phyloP scores from a whole-genome alignment of 2,113 vertebrate genomes.

The Callospermophilus lateralis region DNA sequence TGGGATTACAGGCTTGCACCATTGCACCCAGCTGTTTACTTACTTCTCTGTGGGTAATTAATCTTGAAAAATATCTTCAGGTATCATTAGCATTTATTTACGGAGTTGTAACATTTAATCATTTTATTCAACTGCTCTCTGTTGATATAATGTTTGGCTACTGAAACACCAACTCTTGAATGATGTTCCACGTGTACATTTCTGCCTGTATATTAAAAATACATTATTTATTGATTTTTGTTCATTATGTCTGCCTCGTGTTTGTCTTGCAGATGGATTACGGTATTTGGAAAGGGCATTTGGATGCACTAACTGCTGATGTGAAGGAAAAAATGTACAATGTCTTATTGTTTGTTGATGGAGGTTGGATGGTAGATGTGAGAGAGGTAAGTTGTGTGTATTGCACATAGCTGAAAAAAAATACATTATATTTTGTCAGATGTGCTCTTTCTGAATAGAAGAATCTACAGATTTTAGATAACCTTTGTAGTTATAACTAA shows the following conservation, averaged over 20 bases:
- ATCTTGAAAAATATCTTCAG: slow-evolving; percentile 49
- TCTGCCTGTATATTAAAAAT: slow-evolving; percentile 34
- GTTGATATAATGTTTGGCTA: background rate
- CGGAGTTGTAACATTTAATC: slow-evolving; percentile 7
- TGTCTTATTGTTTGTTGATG: slow-evolving; percentile 97
- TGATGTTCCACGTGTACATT: slow-evolving; percentile 6
- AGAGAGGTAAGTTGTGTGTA: slow-evolving; percentile 90
- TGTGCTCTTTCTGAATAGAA: slow-evolving; percentile 1
- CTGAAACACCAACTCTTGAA: background rate
- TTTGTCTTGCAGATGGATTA: slow-evolving; percentile 91
- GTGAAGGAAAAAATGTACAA: slow-evolving; percentile 99
- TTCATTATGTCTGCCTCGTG: background rate
- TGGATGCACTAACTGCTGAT: slow-evolving; percentile 94
- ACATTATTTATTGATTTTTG: slow-evolving; percentile 15
- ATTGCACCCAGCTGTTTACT: background rate
- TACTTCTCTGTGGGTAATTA: slow-evolving; percentile 46
- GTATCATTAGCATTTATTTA: slow-evolving; percentile 57
- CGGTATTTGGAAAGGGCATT: slow-evolving; percentile 93
- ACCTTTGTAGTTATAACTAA: background rate
- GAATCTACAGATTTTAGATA: background rate
- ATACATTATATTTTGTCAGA: background rate
- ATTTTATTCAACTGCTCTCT: slow-evolving; percentile 8
- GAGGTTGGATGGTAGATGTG: slow-evolving; percentile 99
- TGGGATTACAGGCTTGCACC: background rate
- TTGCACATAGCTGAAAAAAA: background rate